phyloP scores from a whole-genome alignment of 2,888 invertebrate genomes.

The Boloria selene region DNA sequence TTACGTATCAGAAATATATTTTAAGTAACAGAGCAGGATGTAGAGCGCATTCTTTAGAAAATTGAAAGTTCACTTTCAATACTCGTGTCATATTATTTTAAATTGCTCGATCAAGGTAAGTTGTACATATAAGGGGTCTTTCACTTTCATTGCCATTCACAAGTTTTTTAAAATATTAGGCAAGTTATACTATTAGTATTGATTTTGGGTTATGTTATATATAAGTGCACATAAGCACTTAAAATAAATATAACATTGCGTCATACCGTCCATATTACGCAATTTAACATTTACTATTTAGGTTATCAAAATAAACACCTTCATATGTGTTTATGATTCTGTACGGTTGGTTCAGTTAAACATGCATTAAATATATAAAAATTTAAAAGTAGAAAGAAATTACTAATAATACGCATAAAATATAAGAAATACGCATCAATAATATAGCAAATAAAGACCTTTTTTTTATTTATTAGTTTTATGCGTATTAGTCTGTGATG shows the following conservation, averaged over 20 bases:
- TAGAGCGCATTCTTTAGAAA: slow-evolving; percentile 12
- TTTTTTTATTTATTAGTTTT: too few relatives aligned
- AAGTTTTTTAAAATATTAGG: slow-evolving; percentile 10
- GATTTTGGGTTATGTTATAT: slow-evolving; percentile 2
- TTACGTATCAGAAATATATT: slow-evolving; percentile 6
- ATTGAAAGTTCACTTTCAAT: slow-evolving; percentile 11
- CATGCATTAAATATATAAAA: too few relatives aligned
- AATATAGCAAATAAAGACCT: too few relatives aligned
- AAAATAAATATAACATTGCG: not conserved
- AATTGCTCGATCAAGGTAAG: too few relatives aligned
- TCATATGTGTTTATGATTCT: slow-evolving; percentile 6
- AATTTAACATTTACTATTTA: slow-evolving; percentile 1
- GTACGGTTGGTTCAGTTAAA: too few relatives aligned
- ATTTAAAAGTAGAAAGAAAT: too few relatives aligned
- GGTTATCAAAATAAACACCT: slow-evolving; percentile 9
- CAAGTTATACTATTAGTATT: not conserved
- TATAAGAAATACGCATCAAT: too few relatives aligned
- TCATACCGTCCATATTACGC: slow-evolving; percentile 2
- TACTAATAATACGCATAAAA: too few relatives aligned
- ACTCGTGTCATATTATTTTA: not conserved
- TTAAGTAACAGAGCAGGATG: slow-evolving; percentile 6
- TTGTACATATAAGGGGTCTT: not conserved
- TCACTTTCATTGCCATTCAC: not conserved
- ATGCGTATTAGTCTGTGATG: too few relatives aligned
- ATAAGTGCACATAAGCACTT: too few relatives aligned